Base-by-base conservation (phyloP, 2,797 vertebrate species). In the Capromys pilorides region DNA sequence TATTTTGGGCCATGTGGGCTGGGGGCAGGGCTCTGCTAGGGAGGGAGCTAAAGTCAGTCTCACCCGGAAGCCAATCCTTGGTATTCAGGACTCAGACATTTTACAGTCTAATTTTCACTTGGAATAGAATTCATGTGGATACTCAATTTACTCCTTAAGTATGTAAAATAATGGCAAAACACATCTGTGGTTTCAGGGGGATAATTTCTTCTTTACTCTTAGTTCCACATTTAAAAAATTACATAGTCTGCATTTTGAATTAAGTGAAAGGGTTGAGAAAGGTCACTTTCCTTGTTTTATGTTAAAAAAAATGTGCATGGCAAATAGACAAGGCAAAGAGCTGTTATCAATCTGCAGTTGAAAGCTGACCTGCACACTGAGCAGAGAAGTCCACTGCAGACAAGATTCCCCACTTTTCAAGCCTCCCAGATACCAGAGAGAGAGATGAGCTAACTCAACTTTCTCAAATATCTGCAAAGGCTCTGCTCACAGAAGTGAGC, bases 1-100 rank as follows among this genome's bases (percentile, higher is more conserved):
- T 97, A 97, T 95, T 96, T 86, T 92, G 91, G 94, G 94, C 77
- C 51, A 36, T 41, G n/a, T 41, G 71, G 31, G 77, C 64, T 81
- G 62, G 67, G 73, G 57, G 62, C 78, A 93, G 93, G 80, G 62
- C 77, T 59, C 80, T 33, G 71, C 28, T 89, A 22, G 8, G 54
- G 92, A 95, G 59, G 94, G 81, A 84, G 93, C 62, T 73, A 79
- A 92, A 95, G 18, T 71, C 57, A 86, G 45, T 90, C 93, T 93
- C n/a, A 71, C 19, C 54, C 62, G 87, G 57, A 88, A 95, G 51
- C 21, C 79, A 81, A 80, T 75, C 62, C 94, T 78, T 95, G 62
- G 33, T 93, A 96, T 93, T 94, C n/a, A 88, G 64, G 28, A 71
- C 33, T 75, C 33, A 77, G 14, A 82, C 49, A 21, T 22, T 75